Percentiles rank a stretch among this genome's conserved stretches.
Evolutionary conservation across 1,140 invertebrate genomes (phyloP).

Genomic region (Antheraea pernyi): DNA sequence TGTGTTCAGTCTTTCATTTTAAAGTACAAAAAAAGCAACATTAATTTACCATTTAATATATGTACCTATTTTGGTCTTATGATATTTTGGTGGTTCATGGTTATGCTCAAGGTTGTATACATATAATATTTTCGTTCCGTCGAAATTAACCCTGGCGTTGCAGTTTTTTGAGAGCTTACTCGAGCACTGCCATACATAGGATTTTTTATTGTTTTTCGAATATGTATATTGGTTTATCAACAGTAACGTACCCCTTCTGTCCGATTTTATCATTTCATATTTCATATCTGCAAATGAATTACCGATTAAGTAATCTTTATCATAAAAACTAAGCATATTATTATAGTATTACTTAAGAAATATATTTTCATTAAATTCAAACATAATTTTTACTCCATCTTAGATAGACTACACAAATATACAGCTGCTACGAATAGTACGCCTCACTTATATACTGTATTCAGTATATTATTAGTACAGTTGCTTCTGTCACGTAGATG

Average conservation of each 20-base stretch:
- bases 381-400: too few relatives aligned
- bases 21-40: not conserved
- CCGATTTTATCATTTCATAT: not conserved
- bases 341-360: too few relatives aligned
- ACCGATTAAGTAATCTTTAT: too few relatives aligned
- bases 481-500: too few relatives aligned
- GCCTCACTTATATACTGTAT: too few relatives aligned
- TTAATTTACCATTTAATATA: constrained; percentile 24
- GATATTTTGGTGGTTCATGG: constrained; percentile 31
- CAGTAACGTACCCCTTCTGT: constrained; percentile 17
- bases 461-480: too few relatives aligned
- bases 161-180: constrained; percentile 24
- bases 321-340: too few relatives aligned
- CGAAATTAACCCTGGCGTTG: constrained; percentile 22
- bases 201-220: constrained; percentile 22
- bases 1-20: too few relatives aligned
- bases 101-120: constrained; percentile 26
- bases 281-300: constrained; percentile 9
- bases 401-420: too few relatives aligned
- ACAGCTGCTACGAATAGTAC: too few relatives aligned
- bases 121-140: constrained; percentile 1
- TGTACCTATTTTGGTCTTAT: constrained; percentile 19
- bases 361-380: too few relatives aligned
- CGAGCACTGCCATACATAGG: constrained; percentile 30
- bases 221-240: constrained; percentile 28